Base-by-base conservation (phyloP, 1,140 invertebrate genomes). In the Colletes gigas region DNA sequence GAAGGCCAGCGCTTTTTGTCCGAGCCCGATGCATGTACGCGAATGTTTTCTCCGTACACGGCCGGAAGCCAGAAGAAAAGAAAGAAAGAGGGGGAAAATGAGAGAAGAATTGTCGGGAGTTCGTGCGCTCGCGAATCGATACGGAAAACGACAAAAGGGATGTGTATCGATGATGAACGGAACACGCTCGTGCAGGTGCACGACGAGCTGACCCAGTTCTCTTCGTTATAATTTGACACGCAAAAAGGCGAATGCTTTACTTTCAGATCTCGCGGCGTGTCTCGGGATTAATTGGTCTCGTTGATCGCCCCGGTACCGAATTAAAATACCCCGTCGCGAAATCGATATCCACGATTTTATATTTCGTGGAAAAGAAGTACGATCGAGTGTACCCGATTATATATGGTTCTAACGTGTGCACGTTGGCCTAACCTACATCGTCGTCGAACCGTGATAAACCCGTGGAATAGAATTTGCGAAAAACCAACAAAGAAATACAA, bases 141-240 rank as follows among this genome's bases (percentile, higher is more conserved):
- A 81, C 72, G 44, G 52, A 39, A 75, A 81, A 75, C 78, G 77
- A 70, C 77, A 72, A 83, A 83, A 79, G 75, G 70, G 76, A 78
- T 70, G 66, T 62, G 57, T 70, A 74, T 80, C 75, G 81, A 68
- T 69, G 78, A 84, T 57, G 80, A 72, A 81, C 78, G 54, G 77
- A 83, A 80, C 65, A 80, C 21, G 71, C 66, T 68, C 60, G 62
- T 78, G 52, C 86, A 88, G 76, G 75, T 87, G 86, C 83, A 87
- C 70, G 71, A 76, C 63, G 70, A 81, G 69, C 30, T 88, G 83
- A 88, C 87, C 86, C 62, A 88, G 62, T 88, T 88, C 60, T 70
- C 65, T 59, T 73, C 77, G 73, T 67, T 67, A 75, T 74, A 82
- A 85, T 85, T 85, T 79, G 69, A 82, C 68, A 75, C 69, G 70